phyloP scores from a whole-genome alignment of 2,797 vertebrate genomes.

The Buceros bicornis region DNA sequence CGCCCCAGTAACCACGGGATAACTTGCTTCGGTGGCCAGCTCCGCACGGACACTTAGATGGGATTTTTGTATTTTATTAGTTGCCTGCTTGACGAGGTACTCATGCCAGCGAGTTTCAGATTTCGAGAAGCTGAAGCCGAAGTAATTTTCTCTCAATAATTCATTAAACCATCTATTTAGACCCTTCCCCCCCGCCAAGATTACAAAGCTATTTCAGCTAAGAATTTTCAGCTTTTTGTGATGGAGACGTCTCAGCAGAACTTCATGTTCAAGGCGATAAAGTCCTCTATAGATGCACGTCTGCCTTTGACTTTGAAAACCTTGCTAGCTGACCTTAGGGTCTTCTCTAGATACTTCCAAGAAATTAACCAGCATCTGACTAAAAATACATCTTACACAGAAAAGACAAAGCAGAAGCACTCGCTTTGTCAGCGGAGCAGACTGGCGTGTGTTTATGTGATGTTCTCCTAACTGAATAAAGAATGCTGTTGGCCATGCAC shows the following conservation, averaged over 20 bases:
- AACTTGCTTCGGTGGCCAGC: background rate
- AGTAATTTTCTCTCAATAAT: background rate
- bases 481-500: background rate
- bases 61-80: accelerated
- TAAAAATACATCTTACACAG: background rate
- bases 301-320: background rate
- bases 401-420: background rate
- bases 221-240: background rate
- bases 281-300: background rate
- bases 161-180: background rate
- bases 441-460: background rate
- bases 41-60: accelerated
- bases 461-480: conserved; percentile 2
- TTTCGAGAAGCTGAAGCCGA: accelerated
- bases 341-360: background rate
- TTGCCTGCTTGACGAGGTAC: background rate
- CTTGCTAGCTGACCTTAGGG: background rate
- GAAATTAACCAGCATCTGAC: background rate
- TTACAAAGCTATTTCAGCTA: background rate
- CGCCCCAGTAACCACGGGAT: accelerated
- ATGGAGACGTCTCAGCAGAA: background rate
- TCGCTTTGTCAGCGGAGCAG: background rate
- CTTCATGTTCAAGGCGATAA: background rate
- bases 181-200: accelerated
- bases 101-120: background rate